A percentile compares a stretch with the other conserved stretches of the same genome.
phyloP scores from a whole-genome alignment of 2,888 invertebrate genomes.

The Aleiodes testaceus region DNA sequence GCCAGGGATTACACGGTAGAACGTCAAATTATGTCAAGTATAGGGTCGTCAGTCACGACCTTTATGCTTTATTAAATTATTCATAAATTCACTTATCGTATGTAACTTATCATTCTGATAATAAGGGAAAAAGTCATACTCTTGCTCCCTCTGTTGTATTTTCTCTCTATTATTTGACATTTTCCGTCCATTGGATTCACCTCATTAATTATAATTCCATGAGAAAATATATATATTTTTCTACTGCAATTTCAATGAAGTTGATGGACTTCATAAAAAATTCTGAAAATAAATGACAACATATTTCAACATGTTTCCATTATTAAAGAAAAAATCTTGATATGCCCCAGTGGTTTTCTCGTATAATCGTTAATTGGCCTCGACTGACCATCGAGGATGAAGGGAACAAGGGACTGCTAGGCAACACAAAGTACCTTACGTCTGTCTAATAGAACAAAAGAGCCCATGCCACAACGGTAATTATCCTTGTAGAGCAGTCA shows the following conservation, averaged over 20 bases:
- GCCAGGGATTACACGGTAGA: constrained; percentile 19
- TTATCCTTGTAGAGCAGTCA: constrained; percentile 57
- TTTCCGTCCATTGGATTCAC: constrained; percentile 7
- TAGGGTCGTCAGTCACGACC: constrained; percentile 15
- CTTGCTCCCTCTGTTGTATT: constrained; percentile 10
- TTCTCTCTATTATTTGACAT: constrained; percentile 1
- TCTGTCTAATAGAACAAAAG: constrained; percentile 62
- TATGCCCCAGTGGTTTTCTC: constrained; percentile 12
- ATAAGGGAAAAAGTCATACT: constrained; percentile 5
- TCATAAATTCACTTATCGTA: constrained; percentile 12
- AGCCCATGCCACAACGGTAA: constrained; percentile 61
- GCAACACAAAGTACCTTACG: constrained; percentile 30
- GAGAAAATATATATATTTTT: not conserved
- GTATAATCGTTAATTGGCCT: constrained; percentile 35
- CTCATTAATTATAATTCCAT: not conserved
- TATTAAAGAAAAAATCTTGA: not conserved
- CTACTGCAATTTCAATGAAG: no score
- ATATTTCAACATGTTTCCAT: no score
- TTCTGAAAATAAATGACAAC: no score
- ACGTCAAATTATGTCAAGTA: constrained; percentile 26
- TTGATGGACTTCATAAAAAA: no score
- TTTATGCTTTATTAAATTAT: constrained; percentile 2
- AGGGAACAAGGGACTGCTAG: constrained; percentile 10
- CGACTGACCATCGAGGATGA: constrained; percentile 14
- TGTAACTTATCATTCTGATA: constrained; percentile 3